Evolutionary conservation across 2,888 invertebrate genomes (phyloP), one percentile per base, ranked within the genome.

Genomic region (Tillus elongatus): DNA sequence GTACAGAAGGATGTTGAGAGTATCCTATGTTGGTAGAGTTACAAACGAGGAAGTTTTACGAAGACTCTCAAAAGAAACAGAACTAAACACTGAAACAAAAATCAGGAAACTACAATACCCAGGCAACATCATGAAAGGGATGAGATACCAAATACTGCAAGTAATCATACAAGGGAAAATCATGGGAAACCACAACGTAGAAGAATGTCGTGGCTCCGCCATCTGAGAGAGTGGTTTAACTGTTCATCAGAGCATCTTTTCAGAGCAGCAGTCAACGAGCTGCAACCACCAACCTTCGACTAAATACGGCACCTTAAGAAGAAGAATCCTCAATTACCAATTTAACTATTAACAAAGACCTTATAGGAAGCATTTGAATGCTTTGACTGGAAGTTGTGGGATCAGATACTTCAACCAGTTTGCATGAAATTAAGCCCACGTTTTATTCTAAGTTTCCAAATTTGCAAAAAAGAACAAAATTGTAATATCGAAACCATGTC

Each of bases 11-110:
- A 19, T 19, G n/a, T 19, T 19, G 24, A 19, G 24, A 19, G n/a
- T 19, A 19, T 19, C 24, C 4, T 35, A 13, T 9, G 28, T 13
- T 3, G 35, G 27, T 16, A 26, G 35, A 35, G 29, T 35, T n/a
- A 35, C 35, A 3, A 35, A 35, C 29, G 35, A 35, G 12, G 28
- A 35, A 35, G 35, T 35, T 11, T 11, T 35, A 13, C 26, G 35
- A 8, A 35, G 35, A 35, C 4, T 35, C 9, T 3, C 12, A 6
- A 35, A 35, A 28, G 28, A 35, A 3, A 31, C 4, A 3, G 35
- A 28, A 30, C 28, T 35, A 30, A 19, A 8, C 24, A 19, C 24
- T n/a, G 24, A 19, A 19, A 19, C n/a, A 19, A 19, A 19, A 6
- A 19, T n/a, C 24, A 19, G 24, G 24, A 19, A 19, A 19, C 24